Base-by-base conservation (phyloP, 2,888 invertebrate species). In the Stenodema calcarata region DNA sequence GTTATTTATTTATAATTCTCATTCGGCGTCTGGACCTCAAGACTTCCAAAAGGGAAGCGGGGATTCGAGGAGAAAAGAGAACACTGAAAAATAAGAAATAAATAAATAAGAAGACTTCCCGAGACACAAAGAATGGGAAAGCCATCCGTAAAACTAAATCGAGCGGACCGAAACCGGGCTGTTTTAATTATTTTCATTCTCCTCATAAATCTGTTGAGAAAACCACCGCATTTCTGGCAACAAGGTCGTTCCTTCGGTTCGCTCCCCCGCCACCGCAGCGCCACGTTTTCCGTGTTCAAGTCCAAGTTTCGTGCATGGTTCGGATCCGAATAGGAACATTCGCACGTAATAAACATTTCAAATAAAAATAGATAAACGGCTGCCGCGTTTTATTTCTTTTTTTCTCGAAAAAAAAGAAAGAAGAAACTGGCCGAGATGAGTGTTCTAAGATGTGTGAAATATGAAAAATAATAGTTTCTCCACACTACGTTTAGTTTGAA, bases 101-200 rank as follows among this genome's bases (percentile, higher is more conserved):
- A n/a, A n/a, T n/a, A n/a, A n/a, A n/a, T n/a, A n/a, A n/a, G n/a
- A 35, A 35, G 35, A 35, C 2, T 7, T 35, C 35, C 54, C 35
- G 44, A 50, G 69, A 44, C 84, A 47, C 28, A 75, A 84, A 75
- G 54, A 42, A 73, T 75, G 47, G 73, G 62, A 47, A 84, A 75
- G 75, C 70, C 30, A 84, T 84, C 44, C 84, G 84, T 84, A 84
- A 84, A 54, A 84, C 75, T 70, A 84, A 84, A 84, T 84, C 84
- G 84, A 84, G 84, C 84, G 75, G 23, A 27, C 44, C 73, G 35
- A 41, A 84, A 84, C 73, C 73, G 73, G 47, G 41, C 44, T 84
- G 84, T 84, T 84, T 54, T 54, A 54, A 54, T 54, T 80, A 80
- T 80, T 80, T 80, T 54, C 80, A 80, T 80, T 80, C 54, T 78